Percentiles rank a stretch among this genome's conserved stretches.
phyloP scores from a whole-genome alignment of 2,113 vertebrate genomes.

The Hydropotes inermis region DNA sequence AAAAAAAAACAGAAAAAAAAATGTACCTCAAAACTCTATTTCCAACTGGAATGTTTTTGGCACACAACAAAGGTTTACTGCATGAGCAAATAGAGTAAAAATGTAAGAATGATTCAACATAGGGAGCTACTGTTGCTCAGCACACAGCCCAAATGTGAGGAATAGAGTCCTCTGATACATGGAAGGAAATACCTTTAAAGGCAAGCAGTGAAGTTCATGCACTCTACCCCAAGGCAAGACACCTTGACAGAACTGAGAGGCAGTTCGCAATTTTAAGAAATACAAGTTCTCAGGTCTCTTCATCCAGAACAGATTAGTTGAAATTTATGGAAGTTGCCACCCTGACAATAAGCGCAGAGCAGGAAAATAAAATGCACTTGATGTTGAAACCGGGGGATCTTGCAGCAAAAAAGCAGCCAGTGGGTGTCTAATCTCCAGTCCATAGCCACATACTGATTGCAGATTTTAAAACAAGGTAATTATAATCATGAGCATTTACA shows the following conservation, averaged over 20 bases:
- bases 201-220: neutral
- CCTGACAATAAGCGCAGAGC: neutral
- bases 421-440: neutral
- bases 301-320: neutral
- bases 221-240: neutral
- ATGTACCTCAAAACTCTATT: neutral
- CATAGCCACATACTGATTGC: neutral
- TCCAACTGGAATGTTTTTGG: neutral
- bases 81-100: neutral
- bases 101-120: neutral
- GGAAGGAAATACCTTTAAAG: neutral
- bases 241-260: neutral
- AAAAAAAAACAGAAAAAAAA: neutral
- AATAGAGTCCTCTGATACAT: neutral
- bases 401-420: neutral
- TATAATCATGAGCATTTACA: neutral
- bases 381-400: neutral
- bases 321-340: neutral
- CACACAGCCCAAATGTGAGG: neutral
- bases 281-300: neutral
- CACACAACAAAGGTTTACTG: neutral
- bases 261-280: neutral
- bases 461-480: neutral
- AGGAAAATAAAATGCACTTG: neutral
- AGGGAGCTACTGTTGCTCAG: neutral